Base-by-base conservation (phyloP, 2,888 invertebrate genomes). In the Ochlodes sylvanus region DNA sequence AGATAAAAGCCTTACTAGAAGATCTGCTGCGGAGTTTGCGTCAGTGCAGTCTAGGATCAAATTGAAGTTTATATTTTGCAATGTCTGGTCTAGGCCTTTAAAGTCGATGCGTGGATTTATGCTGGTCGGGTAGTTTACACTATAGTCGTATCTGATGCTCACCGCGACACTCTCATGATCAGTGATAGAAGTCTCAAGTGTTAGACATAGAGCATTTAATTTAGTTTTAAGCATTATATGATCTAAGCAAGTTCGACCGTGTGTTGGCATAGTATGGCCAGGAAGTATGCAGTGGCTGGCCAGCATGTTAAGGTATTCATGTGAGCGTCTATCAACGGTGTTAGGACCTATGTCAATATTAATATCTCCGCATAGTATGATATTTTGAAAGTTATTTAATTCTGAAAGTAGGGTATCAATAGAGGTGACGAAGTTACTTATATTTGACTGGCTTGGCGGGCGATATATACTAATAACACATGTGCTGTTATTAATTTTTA, bases 351-450 rank as follows among this genome's bases (percentile, higher is more conserved):
- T 62, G 10, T 62, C 68, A 27, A 73, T 73, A 7, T 77, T 77
- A 1, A 76, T 71, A 7, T 77, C 76, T 0, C 75, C 75, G 2
- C 68, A 66, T 0, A 78, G 7, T 7, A 75, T 47, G 7, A 76
- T 71, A 41, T 73, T 75, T 52, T 71, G 63, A 27, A 41, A 69
- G 0, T 2, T 41, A 3, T 41, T 50, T 12, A 60, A 38, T 17
- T 63, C 68, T 2, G 10, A 9, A 12, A 71, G 27, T 5, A 61
- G 12, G 10, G 32, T 34, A 10, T 71, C 42, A 1, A 70, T 6
- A 0, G 70, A 70, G 5, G 50, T 14, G 0, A 71, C 0, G 34
- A 74, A 74, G 9, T 17, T 57, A 3, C 19, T 60, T 0, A 58
- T 71, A 15, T 71, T 65, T 7, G 10, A 44, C 1, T 56, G 27